Percentiles rank a stretch among this genome's conserved stretches.
phyloP scores from a whole-genome alignment of 2,888 invertebrate species.

The Eilema depressum region DNA sequence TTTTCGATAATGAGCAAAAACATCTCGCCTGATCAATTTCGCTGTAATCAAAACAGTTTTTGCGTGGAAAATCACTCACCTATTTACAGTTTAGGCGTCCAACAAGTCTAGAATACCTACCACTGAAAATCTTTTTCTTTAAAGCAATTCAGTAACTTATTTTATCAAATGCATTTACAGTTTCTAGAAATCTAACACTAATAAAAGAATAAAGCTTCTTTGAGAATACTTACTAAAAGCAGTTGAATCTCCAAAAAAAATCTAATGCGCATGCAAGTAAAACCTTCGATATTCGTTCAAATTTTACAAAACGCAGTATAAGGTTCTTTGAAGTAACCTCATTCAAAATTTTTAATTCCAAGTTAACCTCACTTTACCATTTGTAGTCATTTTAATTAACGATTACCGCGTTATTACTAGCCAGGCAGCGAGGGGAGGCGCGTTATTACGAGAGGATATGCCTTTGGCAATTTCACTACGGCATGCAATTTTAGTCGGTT shows the following conservation, averaged over 20 bases:
- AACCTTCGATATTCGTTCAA: too few species aligned
- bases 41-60: conserved; percentile 38
- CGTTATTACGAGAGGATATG: too few species aligned
- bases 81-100: conserved; percentile 33
- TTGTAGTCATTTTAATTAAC: too few species aligned
- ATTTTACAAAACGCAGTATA: not conserved
- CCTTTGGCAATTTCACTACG: too few species aligned
- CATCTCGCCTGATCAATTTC: conserved; percentile 41
- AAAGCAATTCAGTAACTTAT: conserved; percentile 7
- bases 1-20: conserved; percentile 49
- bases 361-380: too few species aligned
- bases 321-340: too few species aligned
- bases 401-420: too few species aligned
- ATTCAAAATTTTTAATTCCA: too few species aligned
- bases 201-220: not conserved
- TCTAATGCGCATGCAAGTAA: too few species aligned
- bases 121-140: conserved; percentile 22
- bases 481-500: too few species aligned
- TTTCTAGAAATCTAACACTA: not conserved
- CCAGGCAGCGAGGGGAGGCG: too few species aligned
- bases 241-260: not conserved
- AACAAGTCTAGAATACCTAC: conserved; percentile 21
- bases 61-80: conserved; percentile 52
- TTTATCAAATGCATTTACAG: not conserved
- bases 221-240: too few species aligned